phyloP scores from a whole-genome alignment of 1,140 invertebrate genomes.

The Brachionus calyciflorus region DNA sequence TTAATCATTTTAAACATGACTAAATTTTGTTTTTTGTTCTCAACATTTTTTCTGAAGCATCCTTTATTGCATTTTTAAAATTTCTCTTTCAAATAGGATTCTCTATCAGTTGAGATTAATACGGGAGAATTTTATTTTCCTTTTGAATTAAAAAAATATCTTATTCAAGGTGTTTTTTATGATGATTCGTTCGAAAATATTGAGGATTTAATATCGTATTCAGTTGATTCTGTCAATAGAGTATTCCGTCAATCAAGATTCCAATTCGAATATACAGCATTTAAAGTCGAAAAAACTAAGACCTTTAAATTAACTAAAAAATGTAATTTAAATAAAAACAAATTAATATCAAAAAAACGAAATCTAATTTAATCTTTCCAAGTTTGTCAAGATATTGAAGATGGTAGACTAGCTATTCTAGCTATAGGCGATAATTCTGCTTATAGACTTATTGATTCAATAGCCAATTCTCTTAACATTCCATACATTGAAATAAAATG shows the following conservation, averaged over 20 bases:
- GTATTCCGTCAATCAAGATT: neutral
- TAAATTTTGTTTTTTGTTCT: no score
- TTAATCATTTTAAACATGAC: no score
- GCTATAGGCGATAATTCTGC: neutral
- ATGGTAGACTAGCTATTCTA: constrained; percentile 22
- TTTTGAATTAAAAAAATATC: neutral
- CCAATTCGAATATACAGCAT: constrained; percentile 5
- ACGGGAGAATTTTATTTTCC: no score
- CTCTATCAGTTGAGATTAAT: no score
- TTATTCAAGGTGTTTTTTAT: constrained; percentile 14
- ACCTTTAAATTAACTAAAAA: neutral
- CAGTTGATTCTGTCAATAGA: constrained; percentile 13
- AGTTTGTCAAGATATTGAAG: constrained; percentile 24
- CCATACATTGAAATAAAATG: constrained; percentile 40
- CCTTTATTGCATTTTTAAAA: neutral
- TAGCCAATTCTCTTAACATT: constrained; percentile 6
- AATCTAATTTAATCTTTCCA: neutral
- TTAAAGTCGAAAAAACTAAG: neutral
- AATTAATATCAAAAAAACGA: neutral
- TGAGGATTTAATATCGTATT: constrained; percentile 30
- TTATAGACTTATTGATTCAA: constrained; percentile 9
- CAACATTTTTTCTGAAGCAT: no score
- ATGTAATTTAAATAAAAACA: neutral
- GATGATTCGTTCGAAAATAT: constrained; percentile 15
- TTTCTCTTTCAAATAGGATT: neutral